Evolutionary conservation across 2,888 invertebrate species (phyloP).

Genomic region (Eupithecia inturbata): DNA sequence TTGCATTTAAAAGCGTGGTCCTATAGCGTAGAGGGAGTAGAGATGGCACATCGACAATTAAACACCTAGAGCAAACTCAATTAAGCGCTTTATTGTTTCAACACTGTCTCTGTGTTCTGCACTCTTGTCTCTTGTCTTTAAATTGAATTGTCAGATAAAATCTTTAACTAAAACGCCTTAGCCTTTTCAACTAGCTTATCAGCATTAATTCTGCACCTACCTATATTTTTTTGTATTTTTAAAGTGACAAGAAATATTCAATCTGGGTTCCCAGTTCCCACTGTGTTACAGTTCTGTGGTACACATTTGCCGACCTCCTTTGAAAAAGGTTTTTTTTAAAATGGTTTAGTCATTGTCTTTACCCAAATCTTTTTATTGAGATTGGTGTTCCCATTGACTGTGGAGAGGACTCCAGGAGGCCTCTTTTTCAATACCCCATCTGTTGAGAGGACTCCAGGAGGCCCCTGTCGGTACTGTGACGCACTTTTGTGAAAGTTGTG

Average conservation of each 20-base stretch:
- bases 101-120: no score
- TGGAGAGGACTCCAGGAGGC: no score
- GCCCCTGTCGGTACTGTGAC: no score
- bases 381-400: no score
- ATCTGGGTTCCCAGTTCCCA: background rate
- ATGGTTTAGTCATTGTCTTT: background rate
- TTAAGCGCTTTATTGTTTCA: background rate
- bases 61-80: background rate
- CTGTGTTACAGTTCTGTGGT: background rate
- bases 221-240: background rate
- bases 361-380: no score
- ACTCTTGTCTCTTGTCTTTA: background rate
- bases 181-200: background rate
- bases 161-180: background rate
- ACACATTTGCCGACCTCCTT: background rate
- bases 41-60: background rate
- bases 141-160: background rate
- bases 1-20: background rate
- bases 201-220: background rate
- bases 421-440: no score
- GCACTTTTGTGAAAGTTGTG: no score
- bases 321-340: background rate
- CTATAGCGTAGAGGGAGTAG: background rate
- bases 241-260: background rate
- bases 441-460: no score